A percentile compares a stretch with the other conserved stretches of the same genome.
Conservation (phyloP, 2,797 vertebrate species). For the Gymnopithys bicolor region DNA sequence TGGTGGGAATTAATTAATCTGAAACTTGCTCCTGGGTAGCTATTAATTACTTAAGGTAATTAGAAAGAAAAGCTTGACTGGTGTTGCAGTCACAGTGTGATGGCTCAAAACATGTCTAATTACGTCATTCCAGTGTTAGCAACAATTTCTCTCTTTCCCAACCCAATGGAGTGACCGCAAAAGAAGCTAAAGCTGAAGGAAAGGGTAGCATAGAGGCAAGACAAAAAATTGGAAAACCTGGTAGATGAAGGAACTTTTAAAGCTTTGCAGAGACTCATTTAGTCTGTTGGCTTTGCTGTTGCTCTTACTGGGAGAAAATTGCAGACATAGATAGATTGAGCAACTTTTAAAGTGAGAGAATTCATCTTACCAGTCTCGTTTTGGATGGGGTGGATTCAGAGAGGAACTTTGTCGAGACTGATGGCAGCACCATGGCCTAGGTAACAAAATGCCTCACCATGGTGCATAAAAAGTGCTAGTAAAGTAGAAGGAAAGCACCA, state of each 20-base stretch:
- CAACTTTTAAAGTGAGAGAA: background rate
- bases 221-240: background rate
- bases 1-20: conserved; percentile 11
- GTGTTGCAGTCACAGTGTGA: background rate
- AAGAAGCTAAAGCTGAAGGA: background rate
- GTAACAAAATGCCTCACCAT: background rate
- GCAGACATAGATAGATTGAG: background rate
- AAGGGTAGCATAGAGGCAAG: background rate
- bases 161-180: background rate
- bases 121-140: background rate
- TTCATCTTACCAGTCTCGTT: background rate
- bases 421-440: background rate
- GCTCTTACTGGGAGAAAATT: background rate
- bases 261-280: background rate
- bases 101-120: background rate
- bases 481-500: background rate
- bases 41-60: conserved; percentile 15
- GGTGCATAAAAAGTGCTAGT: background rate
- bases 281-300: background rate
- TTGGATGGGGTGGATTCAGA: background rate
- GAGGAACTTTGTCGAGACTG: fast-evolving
- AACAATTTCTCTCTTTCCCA: background rate
- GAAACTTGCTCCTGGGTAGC: background rate
- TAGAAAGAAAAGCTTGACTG: background rate
- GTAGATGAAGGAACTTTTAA: background rate